Percentiles rank a stretch among this genome's conserved stretches.
phyloP scores from a whole-genome alignment of 1,140 invertebrate genomes.

The Rhagoletis zephyria region DNA sequence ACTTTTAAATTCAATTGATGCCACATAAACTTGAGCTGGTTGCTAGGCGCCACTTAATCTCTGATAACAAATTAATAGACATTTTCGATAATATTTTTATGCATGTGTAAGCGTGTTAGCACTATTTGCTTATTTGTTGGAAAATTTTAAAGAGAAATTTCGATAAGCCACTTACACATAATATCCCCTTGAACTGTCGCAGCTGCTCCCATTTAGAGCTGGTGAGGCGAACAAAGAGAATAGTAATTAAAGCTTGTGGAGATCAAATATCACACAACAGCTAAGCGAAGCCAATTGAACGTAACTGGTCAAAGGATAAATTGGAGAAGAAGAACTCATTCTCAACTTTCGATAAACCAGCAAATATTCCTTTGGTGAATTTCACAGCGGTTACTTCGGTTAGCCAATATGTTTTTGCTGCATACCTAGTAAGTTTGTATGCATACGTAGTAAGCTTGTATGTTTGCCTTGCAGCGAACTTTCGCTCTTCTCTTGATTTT shows the following conservation, averaged over 20 bases:
- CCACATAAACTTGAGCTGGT: too few relatives aligned
- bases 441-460: too few relatives aligned
- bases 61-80: not conserved
- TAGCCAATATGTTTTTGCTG: too few relatives aligned
- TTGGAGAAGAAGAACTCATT: not conserved
- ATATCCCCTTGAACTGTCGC: not conserved
- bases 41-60: not conserved
- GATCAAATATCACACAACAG: slow-evolving; percentile 3
- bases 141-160: not conserved
- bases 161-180: slow-evolving; percentile 7
- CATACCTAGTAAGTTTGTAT: too few relatives aligned
- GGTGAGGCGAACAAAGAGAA: not conserved
- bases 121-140: not conserved
- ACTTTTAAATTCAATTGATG: too few relatives aligned
- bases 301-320: not conserved
- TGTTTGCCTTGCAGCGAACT: too few relatives aligned
- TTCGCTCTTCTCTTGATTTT: too few relatives aligned
- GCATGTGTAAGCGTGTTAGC: not conserved
- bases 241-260: slow-evolving; percentile 43
- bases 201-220: slow-evolving; percentile 1
- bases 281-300: not conserved
- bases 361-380: slow-evolving; percentile 30
- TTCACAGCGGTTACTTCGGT: not conserved
- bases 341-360: not conserved
- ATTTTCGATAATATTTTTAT: not conserved